Base-by-base conservation (phyloP, 2,113 vertebrate species). In the Malurus alboscapulatus region DNA sequence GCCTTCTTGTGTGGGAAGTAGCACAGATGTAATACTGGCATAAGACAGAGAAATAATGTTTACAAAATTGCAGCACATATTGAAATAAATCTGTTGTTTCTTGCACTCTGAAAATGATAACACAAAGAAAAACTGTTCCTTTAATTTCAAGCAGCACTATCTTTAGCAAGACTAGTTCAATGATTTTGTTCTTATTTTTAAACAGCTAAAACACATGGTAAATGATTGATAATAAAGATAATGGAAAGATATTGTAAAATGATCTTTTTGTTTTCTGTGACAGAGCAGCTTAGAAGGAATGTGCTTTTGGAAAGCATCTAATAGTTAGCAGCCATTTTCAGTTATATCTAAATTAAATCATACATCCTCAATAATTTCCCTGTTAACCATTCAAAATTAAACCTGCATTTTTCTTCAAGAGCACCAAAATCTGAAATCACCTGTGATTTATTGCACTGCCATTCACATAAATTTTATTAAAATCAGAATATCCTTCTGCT, bases 141-240 rank as follows among this genome's bases (percentile, higher is more conserved):
- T 94, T 96, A 91, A 93, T 96, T 97, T 96, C 68, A 95, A 96
- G 40, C 38, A 92, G 36, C n/a, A 66, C 90, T 97, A 84, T 96
- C 91, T 96, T 94, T 85, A 95, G 72, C 73, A 94, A 95, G 66
- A 93, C 27, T 63, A 80, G 75, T 90, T 96, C 78, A 94, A 50
- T 63, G 63, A 95, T 94, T 97, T 97, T 97, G 14, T 82, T 97
- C n/a, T 93, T 94, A 53, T 57, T 93, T 97, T 94, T 95, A 94
- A 92, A 93, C 78, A 94, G 72, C 40, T n/a, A 90, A 92, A 88
- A n/a, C 36, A 83, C 1, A 2, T 38, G 55, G 40, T 58, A 87
- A 96, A 65, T 93, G 80, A 97, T 93, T 92, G 93, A 96, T 94
- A 95, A 93, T 87, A 63, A 68, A 96, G 93, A 94, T 92, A 75